Conservation (phyloP, 2,113 vertebrate species). For the Microcebus murinus region DNA sequence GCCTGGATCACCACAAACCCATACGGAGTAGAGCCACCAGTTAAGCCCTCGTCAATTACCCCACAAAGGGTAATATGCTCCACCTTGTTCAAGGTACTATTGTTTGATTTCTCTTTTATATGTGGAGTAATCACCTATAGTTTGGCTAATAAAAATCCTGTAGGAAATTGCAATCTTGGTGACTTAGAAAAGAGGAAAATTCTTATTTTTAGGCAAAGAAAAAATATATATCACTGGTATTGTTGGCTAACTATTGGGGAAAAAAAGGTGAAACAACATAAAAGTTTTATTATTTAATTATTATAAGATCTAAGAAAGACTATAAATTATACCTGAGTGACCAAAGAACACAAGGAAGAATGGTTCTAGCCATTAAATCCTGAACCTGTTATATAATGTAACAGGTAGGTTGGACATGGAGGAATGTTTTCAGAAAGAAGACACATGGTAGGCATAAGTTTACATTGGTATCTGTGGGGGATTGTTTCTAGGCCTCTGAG, state of each 20-base stretch:
- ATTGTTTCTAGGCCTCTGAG: background rate
- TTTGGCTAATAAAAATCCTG: background rate
- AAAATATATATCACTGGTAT: background rate
- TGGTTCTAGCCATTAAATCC: background rate
- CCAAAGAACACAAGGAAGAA: background rate
- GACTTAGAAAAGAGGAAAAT: background rate
- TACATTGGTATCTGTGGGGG: background rate
- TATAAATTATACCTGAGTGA: background rate
- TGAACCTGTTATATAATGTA: background rate
- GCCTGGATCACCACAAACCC: background rate
- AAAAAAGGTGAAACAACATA: background rate
- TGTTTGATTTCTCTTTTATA: background rate
- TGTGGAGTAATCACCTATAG: background rate
- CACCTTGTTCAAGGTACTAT: background rate
- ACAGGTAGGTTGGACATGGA: background rate
- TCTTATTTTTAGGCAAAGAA: conserved; percentile 19
- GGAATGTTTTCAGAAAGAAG: background rate
- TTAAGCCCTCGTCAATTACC: background rate
- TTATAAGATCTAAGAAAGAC: background rate
- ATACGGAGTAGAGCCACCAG: background rate
- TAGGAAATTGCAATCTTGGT: background rate
- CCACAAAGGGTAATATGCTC: background rate
- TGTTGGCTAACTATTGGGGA: background rate
- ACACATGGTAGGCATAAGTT: background rate
- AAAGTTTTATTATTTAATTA: background rate